A percentile compares a stretch with the other conserved stretches of the same genome.
Evolutionary conservation across 2,113 vertebrate genomes (phyloP).

Genomic region (Pao palembangensis): DNA sequence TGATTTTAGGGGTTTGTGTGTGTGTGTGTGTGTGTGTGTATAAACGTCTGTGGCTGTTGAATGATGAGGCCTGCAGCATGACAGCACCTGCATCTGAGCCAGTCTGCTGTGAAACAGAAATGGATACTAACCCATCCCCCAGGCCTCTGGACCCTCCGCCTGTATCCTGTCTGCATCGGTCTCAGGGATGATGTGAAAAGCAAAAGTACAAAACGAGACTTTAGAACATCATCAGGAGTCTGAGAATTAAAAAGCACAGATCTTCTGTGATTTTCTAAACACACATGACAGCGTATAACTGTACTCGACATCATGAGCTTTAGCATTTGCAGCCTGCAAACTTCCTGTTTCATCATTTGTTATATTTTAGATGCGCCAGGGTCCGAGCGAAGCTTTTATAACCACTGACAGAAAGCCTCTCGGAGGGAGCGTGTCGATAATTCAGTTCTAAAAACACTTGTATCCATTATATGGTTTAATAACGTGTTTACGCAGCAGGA

Average conservation of each 20-base stretch:
- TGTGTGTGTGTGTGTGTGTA: background rate
- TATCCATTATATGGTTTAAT: too few relatives aligned
- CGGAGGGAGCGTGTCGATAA: too few relatives aligned
- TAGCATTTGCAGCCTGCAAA: constrained; percentile 51
- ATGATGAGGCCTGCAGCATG: constrained; percentile 31
- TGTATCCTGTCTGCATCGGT: too few relatives aligned
- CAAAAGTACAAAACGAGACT: too few relatives aligned
- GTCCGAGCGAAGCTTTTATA: constrained; percentile 15
- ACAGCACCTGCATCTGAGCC: constrained; percentile 48
- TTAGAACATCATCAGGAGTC: too few relatives aligned
- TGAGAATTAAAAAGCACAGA: constrained; percentile 2
- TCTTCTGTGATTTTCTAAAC: constrained; percentile 47
- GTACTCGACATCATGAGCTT: constrained; percentile 50
- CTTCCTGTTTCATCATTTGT: constrained; percentile 28
- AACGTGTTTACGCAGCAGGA: too few relatives aligned
- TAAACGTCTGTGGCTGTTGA: constrained; percentile 43
- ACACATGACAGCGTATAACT: constrained; percentile 34
- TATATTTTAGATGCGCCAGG: constrained; percentile 16
- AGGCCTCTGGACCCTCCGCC: too few relatives aligned
- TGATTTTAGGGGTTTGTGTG: constrained; percentile 23
- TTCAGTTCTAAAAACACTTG: too few relatives aligned
- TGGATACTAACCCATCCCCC: too few relatives aligned
- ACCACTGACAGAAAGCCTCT: background rate
- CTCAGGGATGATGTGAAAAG: too few relatives aligned
- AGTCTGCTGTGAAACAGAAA: constrained; percentile 28